These are phyloP conservation scores for Elymnias hypermnestra DNA, from an alignment of 1,140 invertebrate species.

Conservation along the genomic window DNA sequence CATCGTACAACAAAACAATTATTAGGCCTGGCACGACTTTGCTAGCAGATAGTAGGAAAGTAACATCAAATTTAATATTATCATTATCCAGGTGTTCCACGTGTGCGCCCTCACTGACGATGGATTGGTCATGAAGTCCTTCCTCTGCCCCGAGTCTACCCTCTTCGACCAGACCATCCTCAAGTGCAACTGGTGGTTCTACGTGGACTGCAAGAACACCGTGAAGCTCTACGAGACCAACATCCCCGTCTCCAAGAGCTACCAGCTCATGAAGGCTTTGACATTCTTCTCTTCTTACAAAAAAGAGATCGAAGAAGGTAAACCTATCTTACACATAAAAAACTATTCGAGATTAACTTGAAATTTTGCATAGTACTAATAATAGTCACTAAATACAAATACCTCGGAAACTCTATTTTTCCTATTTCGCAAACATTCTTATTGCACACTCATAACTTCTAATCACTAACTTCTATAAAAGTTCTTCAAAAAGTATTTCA, in stretches of 20 bases:
- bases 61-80: constrained; percentile 1
- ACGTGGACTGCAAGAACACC: constrained; percentile 90
- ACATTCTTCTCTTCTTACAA: constrained; percentile 91
- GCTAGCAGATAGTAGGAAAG: no score
- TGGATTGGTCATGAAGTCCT: constrained; percentile 91
- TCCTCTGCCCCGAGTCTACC: constrained; percentile 91
- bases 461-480: no score
- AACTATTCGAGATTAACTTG: no score
- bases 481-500: no score
- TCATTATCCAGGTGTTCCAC: constrained; percentile 88
- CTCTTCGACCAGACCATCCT: constrained; percentile 92
- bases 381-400: no score
- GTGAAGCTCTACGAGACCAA: constrained; percentile 89
- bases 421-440: no score
- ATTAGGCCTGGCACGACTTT: neutral
- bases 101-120: constrained; percentile 93
- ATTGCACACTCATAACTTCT: no score
- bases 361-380: no score
- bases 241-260: constrained; percentile 92
- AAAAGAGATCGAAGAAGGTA: constrained; percentile 76
- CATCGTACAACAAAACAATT: no score
- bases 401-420: no score
- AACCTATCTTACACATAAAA: neutral
- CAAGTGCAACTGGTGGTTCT: constrained; percentile 95
- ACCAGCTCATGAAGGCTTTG: constrained; percentile 92